Base-by-base conservation (phyloP, 35 echinoderm and acorn worm genomes). In the Stichopus chloronotus region DNA sequence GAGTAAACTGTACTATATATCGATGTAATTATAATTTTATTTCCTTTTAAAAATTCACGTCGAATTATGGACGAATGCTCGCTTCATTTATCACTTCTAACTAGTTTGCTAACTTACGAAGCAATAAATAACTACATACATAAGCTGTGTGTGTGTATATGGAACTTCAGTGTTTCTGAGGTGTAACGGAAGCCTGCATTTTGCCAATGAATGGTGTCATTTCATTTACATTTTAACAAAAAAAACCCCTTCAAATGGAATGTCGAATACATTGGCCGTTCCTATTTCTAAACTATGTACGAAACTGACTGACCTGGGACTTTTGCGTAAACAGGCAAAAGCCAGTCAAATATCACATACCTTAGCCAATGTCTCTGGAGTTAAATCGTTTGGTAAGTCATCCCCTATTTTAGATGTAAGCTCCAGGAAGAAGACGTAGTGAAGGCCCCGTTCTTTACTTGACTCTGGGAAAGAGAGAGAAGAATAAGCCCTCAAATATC, bases 381-480 rank as follows among this genome's bases (percentile, higher is more conserved):
- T 13, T 30, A 83, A 83, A n/a, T 83, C 80, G 55, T 0, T 16
- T 19, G 17, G 80, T 83, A 83, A 57, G 11, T 83, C 52, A 4
- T 9, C 80, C 20, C 80, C 80, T 11, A 17, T 7, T 11, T 56
- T 83, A 83, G 80, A 0, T 20, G 53, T 56, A 5, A 83, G 8
- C 56, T 83, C 80, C 80, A 83, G 56, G 52, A 83, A 83, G 56
- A 83, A 83, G 3, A 53, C 53, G 6, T 74, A 74, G 19, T 74
- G 22, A 19, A 74, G 69, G 19, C 69, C 69, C 30, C 30, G 30
- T 74, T 16, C 14, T 21, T 74, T 74, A 16, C 22, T 14, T 74
- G 69, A 74, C 19, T 74, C 69, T 74, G 69, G 7, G 17, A 74
- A 74, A 74, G 69, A 74, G 22, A 61, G 30, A 43, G 30, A 43